phyloP scores from a whole-genome alignment of 2,113 vertebrate genomes.

The Alexandromys fortis region DNA sequence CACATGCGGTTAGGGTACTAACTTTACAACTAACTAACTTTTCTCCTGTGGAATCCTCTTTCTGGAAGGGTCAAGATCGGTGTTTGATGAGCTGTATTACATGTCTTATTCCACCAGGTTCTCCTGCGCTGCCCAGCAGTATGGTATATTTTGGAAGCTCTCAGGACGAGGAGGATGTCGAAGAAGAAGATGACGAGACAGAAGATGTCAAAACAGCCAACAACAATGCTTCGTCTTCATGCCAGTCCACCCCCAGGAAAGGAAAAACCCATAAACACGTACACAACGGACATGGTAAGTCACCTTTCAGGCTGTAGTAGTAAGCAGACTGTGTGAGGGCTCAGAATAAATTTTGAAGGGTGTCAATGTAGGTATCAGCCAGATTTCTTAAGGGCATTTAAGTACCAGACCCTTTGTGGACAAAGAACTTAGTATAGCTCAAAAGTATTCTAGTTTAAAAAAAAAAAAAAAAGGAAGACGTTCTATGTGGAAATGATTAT shows the following conservation, averaged over 20 bases:
- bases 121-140: constrained; percentile 96
- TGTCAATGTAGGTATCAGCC: background rate
- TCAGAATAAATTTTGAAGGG: background rate
- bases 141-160: constrained; percentile 99
- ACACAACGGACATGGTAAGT: constrained; percentile 95
- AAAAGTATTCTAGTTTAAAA: background rate
- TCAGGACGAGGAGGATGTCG: constrained; percentile 97
- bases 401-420: background rate
- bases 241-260: constrained; percentile 98
- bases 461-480: background rate
- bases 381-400: background rate
- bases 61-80: background rate
- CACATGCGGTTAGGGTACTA: background rate
- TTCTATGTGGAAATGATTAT: background rate
- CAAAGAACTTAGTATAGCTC: background rate
- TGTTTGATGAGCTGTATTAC: constrained; percentile 67
- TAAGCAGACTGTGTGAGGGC: background rate
- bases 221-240: constrained; percentile 93
- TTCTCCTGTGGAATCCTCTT: background rate
- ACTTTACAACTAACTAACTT: background rate
- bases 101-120: constrained; percentile 87
- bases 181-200: constrained; percentile 91
- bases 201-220: constrained; percentile 90
- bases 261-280: constrained; percentile 93
- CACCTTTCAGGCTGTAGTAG: background rate